Conservation (phyloP, 2,113 vertebrate species). For the Cololabis saira region DNA sequence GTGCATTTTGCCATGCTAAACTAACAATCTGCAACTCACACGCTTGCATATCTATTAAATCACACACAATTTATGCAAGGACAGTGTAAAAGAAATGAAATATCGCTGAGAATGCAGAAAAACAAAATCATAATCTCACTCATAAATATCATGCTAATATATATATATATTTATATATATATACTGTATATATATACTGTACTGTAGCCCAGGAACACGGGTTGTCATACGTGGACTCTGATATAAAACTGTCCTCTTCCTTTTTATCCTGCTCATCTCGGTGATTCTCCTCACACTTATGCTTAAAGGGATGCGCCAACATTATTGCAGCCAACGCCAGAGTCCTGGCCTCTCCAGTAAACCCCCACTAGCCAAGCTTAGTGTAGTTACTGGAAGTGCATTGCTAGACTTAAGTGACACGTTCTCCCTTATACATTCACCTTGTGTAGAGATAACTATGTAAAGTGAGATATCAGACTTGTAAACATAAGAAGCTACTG, state of each 20-base stretch:
- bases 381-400: too few species aligned
- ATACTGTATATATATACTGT: slow-evolving; percentile 59
- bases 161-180: slow-evolving; percentile 65
- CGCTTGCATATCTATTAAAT: slow-evolving; percentile 62
- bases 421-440: too few species aligned
- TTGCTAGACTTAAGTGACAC: too few species aligned
- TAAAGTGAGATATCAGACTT: too few species aligned
- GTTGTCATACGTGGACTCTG: slow-evolving; percentile 54
- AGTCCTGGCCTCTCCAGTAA: too few species aligned
- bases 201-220: slow-evolving; percentile 58
- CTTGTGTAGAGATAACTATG: too few species aligned
- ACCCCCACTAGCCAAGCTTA: too few species aligned
- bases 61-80: slow-evolving; percentile 71
- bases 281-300: slow-evolving; percentile 6
- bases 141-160: slow-evolving; percentile 79
- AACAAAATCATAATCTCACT: slow-evolving; percentile 56
- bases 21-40: slow-evolving; percentile 1
- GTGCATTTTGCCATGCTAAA: slow-evolving; percentile 17
- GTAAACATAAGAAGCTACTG: too few species aligned
- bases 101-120: slow-evolving; percentile 57
- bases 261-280: slow-evolving; percentile 9
- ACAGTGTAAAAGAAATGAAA: slow-evolving; percentile 64
- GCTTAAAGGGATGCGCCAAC: neutral
- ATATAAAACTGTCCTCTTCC: slow-evolving; percentile 19
- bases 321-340: too few species aligned